Evolutionary conservation across 2,888 invertebrate species (phyloP), one percentile per base, ranked within the genome.

Genomic region (Cyaniris semiargus): DNA sequence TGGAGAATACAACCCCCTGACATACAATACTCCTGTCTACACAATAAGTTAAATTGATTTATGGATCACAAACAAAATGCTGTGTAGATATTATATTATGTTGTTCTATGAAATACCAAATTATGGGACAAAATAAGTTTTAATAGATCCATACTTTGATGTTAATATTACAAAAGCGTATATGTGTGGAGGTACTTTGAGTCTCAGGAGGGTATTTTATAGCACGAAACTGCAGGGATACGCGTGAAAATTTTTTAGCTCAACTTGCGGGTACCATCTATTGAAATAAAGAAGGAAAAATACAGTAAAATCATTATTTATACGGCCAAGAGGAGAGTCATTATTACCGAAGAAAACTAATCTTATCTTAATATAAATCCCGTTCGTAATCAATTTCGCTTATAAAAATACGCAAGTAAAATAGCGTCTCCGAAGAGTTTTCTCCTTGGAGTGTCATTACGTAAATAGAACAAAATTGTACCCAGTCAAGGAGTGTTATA

Each of bases 381-480:
- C 87, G 87, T 88, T 87, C 84, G 88, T 90, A 90, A 92, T 92
- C 91, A 91, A 90, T 90, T 90, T 89, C 88, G 86, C 87, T 88
- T 89, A 89, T 90, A 90, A 92, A 89, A 90, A 89, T 86, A 89
- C 85, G 74, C 83, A 85, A 86, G 84, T 86, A 87, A 87, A 87
- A 88, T 80, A 83, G 84, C 87, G 84, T 81, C 83, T 83, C 85
- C 82, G 77, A 84, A 84, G 87, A 88, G 85, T 88, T 86, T 82
- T 83, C 83, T 88, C 88, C 89, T 83, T 80, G 79, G 88, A 87
- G 89, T 87, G 91, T 89, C 89, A 90, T 92, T 90, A 89, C 86
- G 88, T 89, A 91, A 92, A 93, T 90, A 91, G 88, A 89, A 89
- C 88, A 88, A 89, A 91, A 90, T 91, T 89, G 89, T 88, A 86